Base-by-base conservation (phyloP, 2,113 vertebrate species). In the Marmota flaviventris region DNA sequence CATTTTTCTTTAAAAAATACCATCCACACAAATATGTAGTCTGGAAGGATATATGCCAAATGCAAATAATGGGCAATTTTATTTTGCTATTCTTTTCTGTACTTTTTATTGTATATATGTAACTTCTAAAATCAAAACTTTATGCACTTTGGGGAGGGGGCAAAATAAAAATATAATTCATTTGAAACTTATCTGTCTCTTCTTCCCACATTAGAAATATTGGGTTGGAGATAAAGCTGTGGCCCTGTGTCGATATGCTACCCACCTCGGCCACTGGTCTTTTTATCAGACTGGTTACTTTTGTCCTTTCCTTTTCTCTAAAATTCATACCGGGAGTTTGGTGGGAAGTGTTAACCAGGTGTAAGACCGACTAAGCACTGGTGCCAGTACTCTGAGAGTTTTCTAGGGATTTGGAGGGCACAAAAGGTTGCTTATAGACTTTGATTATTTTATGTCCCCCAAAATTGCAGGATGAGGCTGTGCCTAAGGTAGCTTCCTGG, bases 81-180 rank as follows among this genome's bases (percentile, higher is more conserved):
- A 63, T 20, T 93, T 93, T 91, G 61, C 70, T 88, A 56, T 17
- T 6, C 12, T 76, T 48, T 95, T 86, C 32, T 92, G 27, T 11
- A 32, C 18, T 89, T 85, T 53, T 69, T 77, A 91, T 70, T 56
- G 3, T 78, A 20, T 5, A 37, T 91, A 3, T 10, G 39, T 81
- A 69, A 81, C 61, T 86, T 95, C 78, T 32, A 89, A 82, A 79
- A 90, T 89, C 13, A 37, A 56, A 53, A 13, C 58, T 86, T 25
- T 10, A 84, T 20, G 25, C 8, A n/a, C 45, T 69, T 88, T 85
- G 65, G 6, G 0, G 9, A 63, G 39, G 48, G 65, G 18, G 4
- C 34, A 61, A 70, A 69, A 17, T 51, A 12, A 25, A 34, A 91
- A 16, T 56, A 34, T 42, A 16, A 56, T 84, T 88, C 8, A 37